Percentiles rank a stretch among this genome's conserved stretches.
Conservation (phyloP, 2,888 invertebrate species). For the Hesperia comma region DNA sequence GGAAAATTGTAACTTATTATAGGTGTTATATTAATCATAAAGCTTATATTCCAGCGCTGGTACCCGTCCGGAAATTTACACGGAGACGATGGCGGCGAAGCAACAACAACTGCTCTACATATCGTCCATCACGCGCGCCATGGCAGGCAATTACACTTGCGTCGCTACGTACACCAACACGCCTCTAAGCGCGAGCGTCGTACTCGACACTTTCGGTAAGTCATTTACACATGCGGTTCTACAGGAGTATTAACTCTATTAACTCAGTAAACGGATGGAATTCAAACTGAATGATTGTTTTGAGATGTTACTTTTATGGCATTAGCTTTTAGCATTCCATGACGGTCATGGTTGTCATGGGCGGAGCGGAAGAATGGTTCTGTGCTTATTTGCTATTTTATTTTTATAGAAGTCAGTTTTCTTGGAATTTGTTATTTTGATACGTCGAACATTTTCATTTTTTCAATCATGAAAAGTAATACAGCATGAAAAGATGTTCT, state of each 20-base stretch:
- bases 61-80: conserved; percentile 86
- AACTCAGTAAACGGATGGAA: background rate
- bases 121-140: conserved; percentile 87
- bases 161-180: conserved; percentile 91
- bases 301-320: background rate
- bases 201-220: conserved; percentile 87
- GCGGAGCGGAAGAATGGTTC: too few relatives aligned
- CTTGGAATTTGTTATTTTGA: too few relatives aligned
- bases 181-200: conserved; percentile 86
- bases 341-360: too few relatives aligned
- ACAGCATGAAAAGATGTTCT: too few relatives aligned
- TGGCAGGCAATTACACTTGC: conserved; percentile 93
- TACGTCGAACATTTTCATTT: too few relatives aligned
- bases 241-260: too few relatives aligned
- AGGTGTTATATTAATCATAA: too few relatives aligned
- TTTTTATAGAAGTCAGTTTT: too few relatives aligned
- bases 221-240: background rate
- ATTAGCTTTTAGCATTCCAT: too few relatives aligned
- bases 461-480: too few relatives aligned
- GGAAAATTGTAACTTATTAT: too few relatives aligned
- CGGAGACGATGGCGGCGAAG: conserved; percentile 86
- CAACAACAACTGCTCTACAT: conserved; percentile 89
- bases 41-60: conserved; percentile 59
- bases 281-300: background rate
- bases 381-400: too few relatives aligned